Evolutionary conservation across 2,797 vertebrate genomes (phyloP), one percentile per base, ranked within the genome.

Genomic region (Lithobates sylvaticus): DNA sequence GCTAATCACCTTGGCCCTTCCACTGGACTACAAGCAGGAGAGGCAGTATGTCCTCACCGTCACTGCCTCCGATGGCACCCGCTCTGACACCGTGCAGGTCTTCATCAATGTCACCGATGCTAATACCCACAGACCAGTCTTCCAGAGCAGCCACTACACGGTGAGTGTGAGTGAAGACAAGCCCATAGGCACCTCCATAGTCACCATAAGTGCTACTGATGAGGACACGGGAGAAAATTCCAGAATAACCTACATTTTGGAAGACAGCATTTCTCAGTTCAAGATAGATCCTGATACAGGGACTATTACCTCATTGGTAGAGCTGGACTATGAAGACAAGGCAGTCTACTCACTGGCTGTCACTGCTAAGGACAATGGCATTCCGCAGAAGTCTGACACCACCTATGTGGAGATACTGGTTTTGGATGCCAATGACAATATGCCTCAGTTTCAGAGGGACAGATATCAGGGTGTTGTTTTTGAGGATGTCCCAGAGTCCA

Each of bases 1-100:
- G 0, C 95, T 99, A 50, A 94, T 99, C 91, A 99, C 97, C 0
- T 90, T 99, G 80, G 97, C 98, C 0, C 94, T 98, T 89, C 97
- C 97, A 0, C 91, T 99, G 89, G 98, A 99, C 94, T 99, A 99
- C 92, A 99, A 99, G 83, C 97, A 99, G 91, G 98, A 99, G 69
- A 95, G 98, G 8, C 98, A 99, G 89, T 99, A 97, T 0, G 97
- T 98, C 76, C 93, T 99, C 81, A 97, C 97, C 0, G 94, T 99
- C 83, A 98, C 97, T 0, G 98, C 98, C 0, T 99, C 98, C 0
- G 98, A 99, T 0, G 98, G 98, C 61, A 98, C 96, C 0, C 97
- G 94, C n/a, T 95, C 95, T 0, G 98, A 98, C 91, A 97, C 96
- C 0, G 94, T 96, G 0, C 97, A 99, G 90, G 97, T 99, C 77